Percentiles rank a stretch among this genome's conserved stretches.
Evolutionary conservation across 2,888 invertebrate genomes (phyloP).

Genomic region (Lucinisca nassula): DNA sequence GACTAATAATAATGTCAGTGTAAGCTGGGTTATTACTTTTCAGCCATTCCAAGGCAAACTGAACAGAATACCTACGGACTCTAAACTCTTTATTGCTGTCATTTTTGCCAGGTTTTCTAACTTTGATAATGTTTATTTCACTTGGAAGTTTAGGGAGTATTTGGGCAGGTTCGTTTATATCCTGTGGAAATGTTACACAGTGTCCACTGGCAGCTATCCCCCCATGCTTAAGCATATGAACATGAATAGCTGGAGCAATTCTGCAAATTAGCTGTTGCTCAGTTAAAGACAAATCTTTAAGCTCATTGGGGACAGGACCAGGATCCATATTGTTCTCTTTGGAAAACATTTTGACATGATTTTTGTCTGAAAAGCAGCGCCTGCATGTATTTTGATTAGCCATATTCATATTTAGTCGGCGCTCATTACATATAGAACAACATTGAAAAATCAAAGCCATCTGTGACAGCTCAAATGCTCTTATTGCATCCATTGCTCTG

Average conservation of each 20-base stretch:
- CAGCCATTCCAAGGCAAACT: slow-evolving; percentile 58
- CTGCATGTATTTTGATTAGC: background rate
- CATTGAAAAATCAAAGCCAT: background rate
- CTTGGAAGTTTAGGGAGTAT: slow-evolving; percentile 26
- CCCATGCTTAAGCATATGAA: slow-evolving; percentile 60
- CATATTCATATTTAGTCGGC: background rate
- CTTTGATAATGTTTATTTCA: slow-evolving; percentile 51
- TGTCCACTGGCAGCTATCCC: slow-evolving; percentile 63
- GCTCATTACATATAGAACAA: background rate
- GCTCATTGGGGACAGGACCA: background rate
- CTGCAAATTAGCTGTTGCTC: slow-evolving; percentile 38
- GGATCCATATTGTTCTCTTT: slow-evolving; percentile 50
- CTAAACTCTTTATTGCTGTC: slow-evolving; percentile 58
- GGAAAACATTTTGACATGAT: slow-evolving; percentile 52
- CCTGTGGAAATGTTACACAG: slow-evolving; percentile 65
- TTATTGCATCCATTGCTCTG: background rate
- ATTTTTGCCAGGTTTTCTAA: slow-evolving; percentile 51
- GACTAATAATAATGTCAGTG: slow-evolving; percentile 41
- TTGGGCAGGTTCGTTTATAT: slow-evolving; percentile 52
- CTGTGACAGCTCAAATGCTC: background rate
- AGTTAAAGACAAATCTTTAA: slow-evolving; percentile 30
- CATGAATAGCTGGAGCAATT: slow-evolving; percentile 30
- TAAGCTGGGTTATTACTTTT: slow-evolving; percentile 60
- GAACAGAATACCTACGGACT: slow-evolving; percentile 48
- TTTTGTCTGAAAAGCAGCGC: background rate